Base-by-base conservation (phyloP, 1,140 invertebrate genomes). In the Achroia grisella region DNA sequence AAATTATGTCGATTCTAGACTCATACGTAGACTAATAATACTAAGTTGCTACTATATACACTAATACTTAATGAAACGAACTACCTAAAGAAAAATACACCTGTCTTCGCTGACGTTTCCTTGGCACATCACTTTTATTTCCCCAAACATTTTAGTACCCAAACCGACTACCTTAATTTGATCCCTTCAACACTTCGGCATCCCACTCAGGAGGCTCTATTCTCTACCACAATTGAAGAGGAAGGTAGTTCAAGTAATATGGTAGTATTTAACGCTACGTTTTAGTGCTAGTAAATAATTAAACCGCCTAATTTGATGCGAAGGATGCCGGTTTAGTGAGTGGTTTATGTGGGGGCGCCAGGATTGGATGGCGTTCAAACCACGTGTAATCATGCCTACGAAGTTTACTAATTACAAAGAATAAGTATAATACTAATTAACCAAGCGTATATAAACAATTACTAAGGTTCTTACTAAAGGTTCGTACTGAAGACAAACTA, bases 241-340 rank as follows among this genome's bases (percentile, higher is more conserved):
- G 43, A 46, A 47, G 55, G 59, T 51, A 65, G 70, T 52, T 70
- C 70, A 64, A 33, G 53, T 54, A 68, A 52, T 37, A 23, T 40
- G 65, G 65, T 48, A 40, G 53, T 23, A 56, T 64, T 72, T 64
- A 66, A 69, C 66, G 64, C 51, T 69, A 62, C 50, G 64, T 78
- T 80, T 79, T 77, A 80, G 63, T 72, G 65, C 61, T 71, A 70
- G 71, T 83, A 79, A 83, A 83, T 80, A 79, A 77, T 78, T 75
- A 75, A 73, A 68, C 50, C 63, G 54, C 48, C 71, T 83, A 83
- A 83, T 83, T 83, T 83, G 79, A 83, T 83, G 78, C 53, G 69
- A 51, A 61, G 57, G 63, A 67, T 68, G 55, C 56, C 62, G 52
- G 41, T 63, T 44, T 46, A 31, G 51, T 52, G 51, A 57, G 56